phyloP scores from a whole-genome alignment of 2,113 vertebrate species.

The Neotoma lepida region DNA sequence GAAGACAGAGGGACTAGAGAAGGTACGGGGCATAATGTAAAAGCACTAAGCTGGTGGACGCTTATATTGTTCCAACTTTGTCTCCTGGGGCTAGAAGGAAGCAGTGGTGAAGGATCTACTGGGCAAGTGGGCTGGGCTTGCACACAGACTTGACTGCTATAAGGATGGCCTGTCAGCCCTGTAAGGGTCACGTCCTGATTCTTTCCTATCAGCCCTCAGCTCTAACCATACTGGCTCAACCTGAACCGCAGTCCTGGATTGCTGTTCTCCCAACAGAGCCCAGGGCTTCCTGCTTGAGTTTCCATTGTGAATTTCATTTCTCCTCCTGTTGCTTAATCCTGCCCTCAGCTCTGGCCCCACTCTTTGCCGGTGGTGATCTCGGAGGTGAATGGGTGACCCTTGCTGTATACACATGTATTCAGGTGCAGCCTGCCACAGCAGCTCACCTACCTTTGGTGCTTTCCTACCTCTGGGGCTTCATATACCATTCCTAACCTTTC shows the following conservation, averaged over 20 bases:
- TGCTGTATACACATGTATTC: neutral
- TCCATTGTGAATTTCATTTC: conserved; percentile 10
- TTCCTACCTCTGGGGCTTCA: neutral
- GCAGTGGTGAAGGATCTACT: neutral
- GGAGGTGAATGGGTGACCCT: neutral
- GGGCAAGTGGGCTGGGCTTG: neutral
- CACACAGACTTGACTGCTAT: neutral
- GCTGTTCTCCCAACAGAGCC: conserved; percentile 26
- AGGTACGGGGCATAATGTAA: neutral
- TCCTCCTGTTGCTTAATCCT: neutral
- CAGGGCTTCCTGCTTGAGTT: conserved; percentile 1
- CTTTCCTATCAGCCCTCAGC: neutral
- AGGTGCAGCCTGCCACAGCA: neutral
- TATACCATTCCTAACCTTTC: conserved; percentile 37
- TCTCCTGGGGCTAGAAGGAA: neutral
- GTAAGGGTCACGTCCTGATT: neutral
- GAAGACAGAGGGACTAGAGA: neutral
- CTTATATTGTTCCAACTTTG: neutral
- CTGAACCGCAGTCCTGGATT: neutral
- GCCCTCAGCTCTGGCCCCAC: neutral
- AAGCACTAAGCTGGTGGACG: neutral
- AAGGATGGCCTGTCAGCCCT: neutral
- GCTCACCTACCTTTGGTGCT: neutral
- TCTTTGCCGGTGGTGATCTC: neutral
- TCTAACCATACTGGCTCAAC: neutral